Evolutionary conservation across 2,113 vertebrate genomes (phyloP).

Genomic region (Rhynchopsitta pachyrhyncha): DNA sequence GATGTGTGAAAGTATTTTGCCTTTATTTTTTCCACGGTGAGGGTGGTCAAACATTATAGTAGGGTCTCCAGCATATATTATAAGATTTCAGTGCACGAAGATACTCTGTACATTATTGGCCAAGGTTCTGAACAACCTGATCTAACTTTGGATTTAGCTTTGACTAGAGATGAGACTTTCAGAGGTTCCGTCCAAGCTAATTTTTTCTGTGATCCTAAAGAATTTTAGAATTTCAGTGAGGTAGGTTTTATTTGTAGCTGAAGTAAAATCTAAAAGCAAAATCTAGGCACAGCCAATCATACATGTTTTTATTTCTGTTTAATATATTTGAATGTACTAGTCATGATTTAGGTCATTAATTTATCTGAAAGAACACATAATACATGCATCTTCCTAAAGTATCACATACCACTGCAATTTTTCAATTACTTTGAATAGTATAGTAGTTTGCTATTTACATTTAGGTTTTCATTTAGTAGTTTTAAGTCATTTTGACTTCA

Average conservation of each 20-base stretch:
- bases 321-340: background rate
- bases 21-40: background rate
- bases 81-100: background rate
- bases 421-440: background rate
- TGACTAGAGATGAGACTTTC: background rate
- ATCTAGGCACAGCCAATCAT: background rate
- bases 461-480: background rate
- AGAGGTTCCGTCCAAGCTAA: background rate
- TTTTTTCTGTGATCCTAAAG: background rate
- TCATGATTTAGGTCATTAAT: background rate
- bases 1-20: background rate
- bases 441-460: background rate
- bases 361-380: background rate
- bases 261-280: background rate
- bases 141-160: background rate
- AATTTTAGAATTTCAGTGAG: background rate
- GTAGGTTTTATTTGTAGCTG: background rate
- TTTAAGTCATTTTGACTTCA: background rate
- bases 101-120: background rate
- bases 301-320: background rate
- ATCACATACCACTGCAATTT: background rate
- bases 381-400: background rate
- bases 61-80: background rate
- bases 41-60: background rate
- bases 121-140: background rate